phyloP scores from a whole-genome alignment of 1,140 invertebrate species.

The Eupristina koningsbergeri region DNA sequence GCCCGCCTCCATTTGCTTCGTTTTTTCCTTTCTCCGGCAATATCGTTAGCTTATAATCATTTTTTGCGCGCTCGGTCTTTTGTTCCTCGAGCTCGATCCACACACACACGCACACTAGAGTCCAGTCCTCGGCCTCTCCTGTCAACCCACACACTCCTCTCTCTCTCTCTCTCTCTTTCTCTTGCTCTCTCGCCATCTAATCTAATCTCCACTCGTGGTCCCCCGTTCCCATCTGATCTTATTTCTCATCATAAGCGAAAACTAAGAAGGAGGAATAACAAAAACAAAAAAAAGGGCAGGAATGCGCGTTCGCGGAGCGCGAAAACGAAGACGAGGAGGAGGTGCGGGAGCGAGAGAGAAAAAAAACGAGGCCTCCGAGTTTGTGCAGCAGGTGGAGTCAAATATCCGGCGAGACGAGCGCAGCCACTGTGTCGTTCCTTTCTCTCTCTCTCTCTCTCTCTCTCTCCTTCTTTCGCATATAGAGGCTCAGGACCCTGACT shows the following conservation, averaged over 20 bases:
- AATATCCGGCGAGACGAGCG: constrained; percentile 35
- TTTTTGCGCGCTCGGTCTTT: constrained; percentile 40
- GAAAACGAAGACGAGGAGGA: constrained; percentile 21
- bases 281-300: background rate
- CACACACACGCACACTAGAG: background rate
- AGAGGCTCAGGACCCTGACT: background rate
- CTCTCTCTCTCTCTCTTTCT: background rate
- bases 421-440: constrained; percentile 19
- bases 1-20: background rate
- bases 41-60: constrained; percentile 44
- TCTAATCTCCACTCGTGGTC: constrained; percentile 32
- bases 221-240: constrained; percentile 19
- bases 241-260: constrained; percentile 42
- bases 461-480: constrained; percentile 15
- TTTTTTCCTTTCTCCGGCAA: background rate
- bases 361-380: constrained; percentile 31
- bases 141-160: background rate
- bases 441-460: too few relatives aligned
- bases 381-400: constrained; percentile 48
- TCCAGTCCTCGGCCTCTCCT: background rate
- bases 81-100: constrained; percentile 13
- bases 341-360: constrained; percentile 22
- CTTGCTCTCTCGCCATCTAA: constrained; percentile 3
- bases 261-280: background rate
- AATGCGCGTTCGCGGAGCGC: constrained; percentile 33